A percentile compares a stretch with the other conserved stretches of the same genome.
Evolutionary conservation across 1,140 invertebrate genomes (phyloP).

Genomic region (Zaprionus lachaisei): DNA sequence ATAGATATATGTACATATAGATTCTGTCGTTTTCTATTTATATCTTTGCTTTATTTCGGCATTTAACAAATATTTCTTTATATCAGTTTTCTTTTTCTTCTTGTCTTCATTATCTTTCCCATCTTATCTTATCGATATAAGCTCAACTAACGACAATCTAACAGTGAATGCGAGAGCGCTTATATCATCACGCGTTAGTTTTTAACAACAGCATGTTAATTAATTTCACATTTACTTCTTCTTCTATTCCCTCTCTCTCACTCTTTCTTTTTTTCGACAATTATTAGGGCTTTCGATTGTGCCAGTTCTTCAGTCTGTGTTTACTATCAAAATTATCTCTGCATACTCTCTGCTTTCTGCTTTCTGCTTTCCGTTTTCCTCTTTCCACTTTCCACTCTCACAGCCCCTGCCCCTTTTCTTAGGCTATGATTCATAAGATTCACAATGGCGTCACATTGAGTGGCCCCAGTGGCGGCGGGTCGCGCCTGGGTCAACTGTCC

Average conservation of each 20-base stretch:
- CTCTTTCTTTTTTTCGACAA: not conserved
- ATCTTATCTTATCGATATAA: slow-evolving; percentile 13
- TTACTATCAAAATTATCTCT: slow-evolving; percentile 5
- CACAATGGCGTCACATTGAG: slow-evolving; percentile 64
- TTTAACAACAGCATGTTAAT: slow-evolving; percentile 10
- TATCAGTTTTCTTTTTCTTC: not conserved
- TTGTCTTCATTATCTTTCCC: not conserved
- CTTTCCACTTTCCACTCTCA: not conserved
- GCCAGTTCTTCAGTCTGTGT: not conserved
- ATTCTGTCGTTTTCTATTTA: slow-evolving; percentile 6
- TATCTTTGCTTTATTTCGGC: not conserved
- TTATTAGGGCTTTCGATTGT: not conserved
- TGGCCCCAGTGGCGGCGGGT: slow-evolving; percentile 45
- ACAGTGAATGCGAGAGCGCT: not conserved
- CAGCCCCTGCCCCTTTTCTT: not conserved
- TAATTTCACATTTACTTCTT: not conserved
- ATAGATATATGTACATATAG: not conserved
- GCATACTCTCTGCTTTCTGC: not conserved
- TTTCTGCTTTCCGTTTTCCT: not conserved
- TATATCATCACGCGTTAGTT: slow-evolving; percentile 11
- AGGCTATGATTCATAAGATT: slow-evolving; percentile 40
- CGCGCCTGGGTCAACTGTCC: slow-evolving; percentile 64
- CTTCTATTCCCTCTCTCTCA: not conserved
- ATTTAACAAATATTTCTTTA: slow-evolving; percentile 9
- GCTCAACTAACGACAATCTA: slow-evolving; percentile 5